Conservation (phyloP, 2,888 invertebrate genomes). For the Dynastes grantii region DNA sequence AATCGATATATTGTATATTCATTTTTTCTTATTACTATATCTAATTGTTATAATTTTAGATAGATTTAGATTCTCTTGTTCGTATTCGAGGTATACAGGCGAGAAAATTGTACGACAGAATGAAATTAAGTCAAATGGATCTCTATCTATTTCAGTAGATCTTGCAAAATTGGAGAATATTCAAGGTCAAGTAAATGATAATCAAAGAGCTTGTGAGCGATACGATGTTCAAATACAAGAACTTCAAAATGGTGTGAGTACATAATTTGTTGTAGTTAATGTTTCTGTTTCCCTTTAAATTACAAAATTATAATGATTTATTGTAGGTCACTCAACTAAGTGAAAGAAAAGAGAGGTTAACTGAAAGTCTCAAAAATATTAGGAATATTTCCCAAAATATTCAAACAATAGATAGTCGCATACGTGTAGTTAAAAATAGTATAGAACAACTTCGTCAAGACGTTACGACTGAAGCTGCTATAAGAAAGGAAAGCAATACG, state of each 20-base stretch:
- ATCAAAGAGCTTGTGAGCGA: constrained; percentile 55
- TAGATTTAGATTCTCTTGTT: constrained; percentile 74
- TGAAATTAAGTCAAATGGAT: constrained; percentile 72
- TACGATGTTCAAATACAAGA: constrained; percentile 62
- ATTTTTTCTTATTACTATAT: no score
- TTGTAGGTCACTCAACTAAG: constrained; percentile 59
- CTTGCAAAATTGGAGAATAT: constrained; percentile 70
- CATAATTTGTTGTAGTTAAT: constrained; percentile 15
- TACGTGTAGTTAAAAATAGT: constrained; percentile 53
- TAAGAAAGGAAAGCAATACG: constrained; percentile 62
- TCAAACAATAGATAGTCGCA: constrained; percentile 50
- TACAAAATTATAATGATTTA: not conserved
- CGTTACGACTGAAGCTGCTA: constrained; percentile 53
- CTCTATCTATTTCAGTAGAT: constrained; percentile 77
- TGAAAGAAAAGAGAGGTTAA: constrained; percentile 53
- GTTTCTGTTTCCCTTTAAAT: not conserved
- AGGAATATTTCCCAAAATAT: constrained; percentile 51
- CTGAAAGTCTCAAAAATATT: constrained; percentile 48
- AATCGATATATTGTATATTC: no score
- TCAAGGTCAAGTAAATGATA: constrained; percentile 60
- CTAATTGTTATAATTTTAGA: constrained; percentile 66
- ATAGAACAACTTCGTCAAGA: constrained; percentile 52
- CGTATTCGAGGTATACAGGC: constrained; percentile 78
- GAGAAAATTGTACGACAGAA: constrained; percentile 75
- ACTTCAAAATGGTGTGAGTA: constrained; percentile 65